Percentiles rank a stretch among this genome's conserved stretches.
Conservation (phyloP, 2,113 vertebrate species). For the Albula goreensis region DNA sequence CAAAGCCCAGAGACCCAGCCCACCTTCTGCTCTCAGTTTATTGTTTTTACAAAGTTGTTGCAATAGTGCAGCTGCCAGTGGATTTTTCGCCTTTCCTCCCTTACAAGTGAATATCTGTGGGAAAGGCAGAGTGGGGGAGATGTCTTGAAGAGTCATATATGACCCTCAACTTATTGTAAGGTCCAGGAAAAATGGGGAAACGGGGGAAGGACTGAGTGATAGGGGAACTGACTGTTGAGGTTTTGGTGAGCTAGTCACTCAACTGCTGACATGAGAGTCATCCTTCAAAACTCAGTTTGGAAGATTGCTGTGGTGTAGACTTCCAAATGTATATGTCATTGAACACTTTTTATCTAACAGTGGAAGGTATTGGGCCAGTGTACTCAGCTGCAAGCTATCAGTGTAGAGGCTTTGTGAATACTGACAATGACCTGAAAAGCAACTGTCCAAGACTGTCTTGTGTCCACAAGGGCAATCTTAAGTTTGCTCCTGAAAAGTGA, state of each 20-base stretch:
- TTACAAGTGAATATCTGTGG: slow-evolving; percentile 15
- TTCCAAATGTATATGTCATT: neutral
- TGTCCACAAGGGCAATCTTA: neutral
- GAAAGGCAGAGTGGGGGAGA: neutral
- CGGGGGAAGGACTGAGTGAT: neutral
- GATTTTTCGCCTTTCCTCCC: slow-evolving; percentile 7
- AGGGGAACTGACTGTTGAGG: neutral
- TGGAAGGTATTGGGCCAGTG: neutral
- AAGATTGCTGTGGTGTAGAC: neutral
- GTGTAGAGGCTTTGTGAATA: neutral
- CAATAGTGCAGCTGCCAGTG: slow-evolving; percentile 23
- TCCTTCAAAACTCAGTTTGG: neutral
- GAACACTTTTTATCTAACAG: neutral
- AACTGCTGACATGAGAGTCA: neutral
- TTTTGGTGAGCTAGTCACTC: neutral
- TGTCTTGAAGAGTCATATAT: neutral
- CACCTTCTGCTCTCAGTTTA: slow-evolving; percentile 19
- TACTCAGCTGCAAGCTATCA: neutral
- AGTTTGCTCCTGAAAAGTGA: too few relatives aligned
- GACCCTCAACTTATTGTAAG: neutral
- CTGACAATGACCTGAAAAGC: too few relatives aligned
- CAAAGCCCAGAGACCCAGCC: slow-evolving; percentile 20
- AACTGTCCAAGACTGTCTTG: neutral
- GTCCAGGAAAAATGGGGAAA: neutral
- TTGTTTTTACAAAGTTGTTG: slow-evolving; percentile 27